These are phyloP conservation scores for Dynastes hyllus DNA, from an alignment of 2,888 invertebrate genomes.

Conservation along the genomic window DNA sequence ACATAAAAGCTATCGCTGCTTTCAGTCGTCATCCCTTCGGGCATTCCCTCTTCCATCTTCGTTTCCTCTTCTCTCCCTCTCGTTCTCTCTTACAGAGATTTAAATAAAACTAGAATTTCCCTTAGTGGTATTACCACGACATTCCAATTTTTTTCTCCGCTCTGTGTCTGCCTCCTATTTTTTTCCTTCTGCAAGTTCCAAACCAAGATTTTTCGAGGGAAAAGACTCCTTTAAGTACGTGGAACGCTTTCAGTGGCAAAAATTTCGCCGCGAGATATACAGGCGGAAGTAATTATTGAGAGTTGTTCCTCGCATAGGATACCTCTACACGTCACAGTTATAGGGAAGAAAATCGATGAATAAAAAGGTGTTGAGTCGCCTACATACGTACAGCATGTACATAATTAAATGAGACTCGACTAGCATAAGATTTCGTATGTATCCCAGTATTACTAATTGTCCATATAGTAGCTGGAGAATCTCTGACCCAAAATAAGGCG, in stretches of 20 bases:
- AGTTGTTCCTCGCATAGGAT: constrained; percentile 2
- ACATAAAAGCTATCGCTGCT: constrained; percentile 64
- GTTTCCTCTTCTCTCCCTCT: constrained; percentile 21
- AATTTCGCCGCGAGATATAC: constrained; percentile 17
- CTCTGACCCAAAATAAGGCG: too few species aligned
- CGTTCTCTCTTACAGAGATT: constrained; percentile 36
- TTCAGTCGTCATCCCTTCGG: constrained; percentile 51
- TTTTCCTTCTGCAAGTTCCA: constrained; percentile 18
- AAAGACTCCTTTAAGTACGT: constrained; percentile 9
- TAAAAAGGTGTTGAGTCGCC: neutral
- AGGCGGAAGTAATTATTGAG: constrained; percentile 36
- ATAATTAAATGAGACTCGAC: too few species aligned
- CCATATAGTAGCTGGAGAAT: too few species aligned
- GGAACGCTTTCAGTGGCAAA: constrained; percentile 29
- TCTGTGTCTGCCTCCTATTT: neutral
- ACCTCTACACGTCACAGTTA: neutral
- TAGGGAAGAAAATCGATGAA: neutral
- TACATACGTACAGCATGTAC: neutral
- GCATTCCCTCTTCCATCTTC: constrained; percentile 30
- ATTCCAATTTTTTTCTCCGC: constrained; percentile 34
- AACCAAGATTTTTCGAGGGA: constrained; percentile 27
- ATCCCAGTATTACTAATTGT: too few species aligned
- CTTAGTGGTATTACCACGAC: constrained; percentile 30
- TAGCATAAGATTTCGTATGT: too few species aligned
- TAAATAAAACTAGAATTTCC: constrained; percentile 52